Evolutionary conservation across 2,888 invertebrate species (phyloP), one percentile per base, ranked within the genome.

Genomic region (Emmelina monodactyla): DNA sequence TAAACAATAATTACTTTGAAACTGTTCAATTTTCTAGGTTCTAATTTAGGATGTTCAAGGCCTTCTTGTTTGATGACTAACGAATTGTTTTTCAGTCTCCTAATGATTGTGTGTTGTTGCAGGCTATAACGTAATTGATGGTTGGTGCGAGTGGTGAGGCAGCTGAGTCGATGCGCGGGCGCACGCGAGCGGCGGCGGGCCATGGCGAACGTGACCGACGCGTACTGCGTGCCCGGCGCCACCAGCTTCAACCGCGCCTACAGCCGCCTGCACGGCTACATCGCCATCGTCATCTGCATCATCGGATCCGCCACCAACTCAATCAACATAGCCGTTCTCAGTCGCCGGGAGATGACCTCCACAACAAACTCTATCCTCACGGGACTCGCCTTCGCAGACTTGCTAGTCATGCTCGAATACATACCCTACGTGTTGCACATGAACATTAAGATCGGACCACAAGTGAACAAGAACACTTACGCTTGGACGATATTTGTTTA

Each of bases 381-480:
- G 0, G 92, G 91, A 3, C 81, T 94, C 16, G 97, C 97, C 0
- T 88, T 95, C 6, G 93, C 96, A 11, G 97, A 97, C 62, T 83
- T 97, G 19, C 83, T 94, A n/a, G 95, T 96, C 11, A 96, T 97
- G 89, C 82, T 96, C 51, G 94, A 94, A 53, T 97, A 96, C 66
- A 90, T 97, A 43, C 95, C 96, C 0, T 95, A 91, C 62, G 88
- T 91, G 2, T 83, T 90, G 35, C 91, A 93, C 62, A 87, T 88
- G 62, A 91, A 89, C 53, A 83, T 92, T 40, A 84, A 88, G 46
- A 78, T 81, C 3, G 79, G 80, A 28, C 78, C 76, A 6, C 76
- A 76, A 59, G 62, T 78, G 43, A 79, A 80, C 49, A 76, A 73
- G 44, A 81, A 76, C 49, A 76, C 76, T 0, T 93, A 92, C 62